phyloP scores from a whole-genome alignment of 2,888 invertebrate genomes.

The Eupithecia vulgata region DNA sequence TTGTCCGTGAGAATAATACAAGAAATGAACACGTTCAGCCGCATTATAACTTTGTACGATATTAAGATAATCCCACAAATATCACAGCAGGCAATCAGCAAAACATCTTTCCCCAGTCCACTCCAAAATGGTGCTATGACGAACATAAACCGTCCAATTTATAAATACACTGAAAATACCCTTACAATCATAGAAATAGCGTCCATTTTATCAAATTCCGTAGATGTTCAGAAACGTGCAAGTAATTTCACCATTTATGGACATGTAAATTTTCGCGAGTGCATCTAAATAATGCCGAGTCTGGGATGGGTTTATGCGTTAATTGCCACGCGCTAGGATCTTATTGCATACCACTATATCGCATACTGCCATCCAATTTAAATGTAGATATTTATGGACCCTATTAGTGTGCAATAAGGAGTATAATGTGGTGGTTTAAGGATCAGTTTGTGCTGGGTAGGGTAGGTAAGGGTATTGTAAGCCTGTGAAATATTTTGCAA shows the following conservation, averaged over 20 bases:
- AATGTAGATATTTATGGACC: conserved; percentile 25
- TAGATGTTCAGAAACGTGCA: not conserved
- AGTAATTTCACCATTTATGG: conserved; percentile 50
- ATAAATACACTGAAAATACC: not conserved
- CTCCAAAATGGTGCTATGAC: conserved; percentile 26
- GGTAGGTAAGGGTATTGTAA: conserved; percentile 50
- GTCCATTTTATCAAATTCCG: not conserved
- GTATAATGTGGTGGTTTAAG: conserved; percentile 20
- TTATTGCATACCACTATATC: conserved; percentile 49
- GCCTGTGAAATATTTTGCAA: conserved; percentile 54
- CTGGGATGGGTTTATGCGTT: conserved; percentile 65
- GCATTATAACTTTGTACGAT: conserved; percentile 15
- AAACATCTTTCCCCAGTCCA: conserved; percentile 32
- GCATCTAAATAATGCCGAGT: conserved; percentile 64
- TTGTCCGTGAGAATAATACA: conserved; percentile 24
- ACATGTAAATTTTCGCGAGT: conserved; percentile 58
- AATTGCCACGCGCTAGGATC: conserved; percentile 61
- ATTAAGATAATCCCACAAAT: conserved; percentile 33
- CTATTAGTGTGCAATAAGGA: conserved; percentile 29
- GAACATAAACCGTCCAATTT: conserved; percentile 2
- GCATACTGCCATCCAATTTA: conserved; percentile 39
- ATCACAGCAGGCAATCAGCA: conserved; percentile 36
- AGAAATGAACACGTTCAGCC: conserved; percentile 29
- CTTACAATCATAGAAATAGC: conserved; percentile 5
- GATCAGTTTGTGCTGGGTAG: conserved; percentile 33